Evolutionary conservation across 2,888 invertebrate species (phyloP).

Genomic region (Lasioglossum villosulum): DNA sequence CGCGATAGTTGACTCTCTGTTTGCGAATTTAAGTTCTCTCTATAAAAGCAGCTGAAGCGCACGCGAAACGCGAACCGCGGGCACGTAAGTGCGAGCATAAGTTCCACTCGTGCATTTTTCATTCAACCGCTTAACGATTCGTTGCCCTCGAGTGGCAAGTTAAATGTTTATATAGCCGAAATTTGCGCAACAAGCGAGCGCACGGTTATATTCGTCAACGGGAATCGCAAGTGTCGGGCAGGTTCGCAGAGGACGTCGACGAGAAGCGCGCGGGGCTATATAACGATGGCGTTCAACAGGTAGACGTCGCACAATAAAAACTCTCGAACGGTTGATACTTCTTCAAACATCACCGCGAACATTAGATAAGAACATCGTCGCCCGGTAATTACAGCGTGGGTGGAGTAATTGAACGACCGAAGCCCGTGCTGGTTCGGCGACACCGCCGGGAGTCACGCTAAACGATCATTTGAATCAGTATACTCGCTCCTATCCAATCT

Average conservation of each 20-base stretch:
- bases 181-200: not conserved
- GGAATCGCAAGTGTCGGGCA: conserved; percentile 17
- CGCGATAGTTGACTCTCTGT: not conserved
- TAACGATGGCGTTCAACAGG: conserved; percentile 50
- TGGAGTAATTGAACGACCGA: not conserved
- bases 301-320: conserved; percentile 57
- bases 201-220: conserved; percentile 8
- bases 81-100: not conserved
- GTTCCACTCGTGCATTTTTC: not conserved
- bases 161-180: not conserved
- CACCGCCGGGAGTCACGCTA: not conserved
- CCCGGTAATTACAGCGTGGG: conserved; percentile 5
- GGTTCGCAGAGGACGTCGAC: not conserved
- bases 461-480: not conserved
- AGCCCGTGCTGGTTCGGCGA: not conserved
- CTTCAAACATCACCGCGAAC: conserved; percentile 41
- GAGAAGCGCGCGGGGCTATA: conserved; percentile 3
- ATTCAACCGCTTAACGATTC: not conserved
- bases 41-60: not conserved
- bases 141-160: not conserved
- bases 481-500: not conserved
- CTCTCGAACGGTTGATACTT: conserved; percentile 42
- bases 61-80: not conserved
- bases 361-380: conserved; percentile 25
- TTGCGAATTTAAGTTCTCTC: not conserved